phyloP scores from a whole-genome alignment of 2,888 invertebrate species.

The Urechis unicinctus region DNA sequence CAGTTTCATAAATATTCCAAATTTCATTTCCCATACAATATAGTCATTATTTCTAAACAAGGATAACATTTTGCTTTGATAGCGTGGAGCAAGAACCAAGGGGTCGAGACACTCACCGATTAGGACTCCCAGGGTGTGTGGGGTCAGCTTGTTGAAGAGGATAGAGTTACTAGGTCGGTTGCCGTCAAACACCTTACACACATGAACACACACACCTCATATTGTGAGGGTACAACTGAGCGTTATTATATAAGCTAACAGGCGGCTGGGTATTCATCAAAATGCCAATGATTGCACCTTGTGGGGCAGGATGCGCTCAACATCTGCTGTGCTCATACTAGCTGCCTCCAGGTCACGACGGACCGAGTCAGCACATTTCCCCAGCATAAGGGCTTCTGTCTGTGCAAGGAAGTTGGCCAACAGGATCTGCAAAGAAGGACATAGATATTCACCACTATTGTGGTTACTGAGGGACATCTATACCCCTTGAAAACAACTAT shows the following conservation, averaged over 20 bases:
- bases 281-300: conserved; percentile 68
- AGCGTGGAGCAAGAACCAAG: no score
- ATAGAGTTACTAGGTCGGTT: conserved; percentile 97
- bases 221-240: no score
- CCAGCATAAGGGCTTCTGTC: conserved; percentile 94
- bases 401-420: conserved; percentile 96
- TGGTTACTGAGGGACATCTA: no score
- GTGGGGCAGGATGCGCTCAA: conserved; percentile 81
- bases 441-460: no score
- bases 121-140: conserved; percentile 92
- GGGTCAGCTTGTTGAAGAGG: conserved; percentile 81
- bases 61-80: no score
- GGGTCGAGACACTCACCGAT: no score
- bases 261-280: no score
- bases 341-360: conserved; percentile 72
- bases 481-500: no score
- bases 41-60: no score
- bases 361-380: conserved; percentile 64
- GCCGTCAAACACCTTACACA: conserved; percentile 72
- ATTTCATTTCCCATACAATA: no score
- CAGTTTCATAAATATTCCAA: no score
- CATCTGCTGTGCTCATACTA: conserved; percentile 65
- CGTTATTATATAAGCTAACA: no score
- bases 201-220: not conserved
- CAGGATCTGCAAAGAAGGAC: conserved; percentile 65